Evolutionary conservation across 2,113 vertebrate species (phyloP), one percentile per base, ranked within the genome.

Genomic region (Gadus chalcogrammus): DNA sequence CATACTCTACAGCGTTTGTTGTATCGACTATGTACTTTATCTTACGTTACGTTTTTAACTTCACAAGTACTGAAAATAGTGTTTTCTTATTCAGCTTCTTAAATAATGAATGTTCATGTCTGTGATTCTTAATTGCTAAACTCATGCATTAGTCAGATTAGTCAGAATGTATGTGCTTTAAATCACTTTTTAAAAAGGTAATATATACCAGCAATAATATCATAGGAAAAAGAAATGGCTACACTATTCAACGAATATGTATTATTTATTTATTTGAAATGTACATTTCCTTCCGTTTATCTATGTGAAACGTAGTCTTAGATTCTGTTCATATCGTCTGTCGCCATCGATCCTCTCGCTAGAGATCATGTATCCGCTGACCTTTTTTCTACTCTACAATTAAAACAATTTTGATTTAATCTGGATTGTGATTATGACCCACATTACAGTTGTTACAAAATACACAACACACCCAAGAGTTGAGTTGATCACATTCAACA

Each of bases 201-300:
- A 91, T 87, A 88, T 88, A 89, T 87, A 85, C 86, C 88, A 91
- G 88, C 89, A 91, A 90, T 89, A 91, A 91, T 82, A 73, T 87
- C 85, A 82, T 85, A 86, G 84, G 83, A 70, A 82, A 88, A 72
- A 88, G 80, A 88, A 86, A 88, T 82, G 80, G 82, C 87, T 84
- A 84, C 86, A 84, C 71, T 84, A 85, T 88, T 88, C 77, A 75
- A 80, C 84, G 74, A 78, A 82, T 79, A 86, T 84, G 84, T 87
- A 88, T 86, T 85, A 89, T 90, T 88, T 88, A 89, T 90, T 90
- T 87, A 88, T 88, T 85, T 68, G 65, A 73, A 84, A 77, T 85
- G 77, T 82, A 71, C 79, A 78, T 79, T 74, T 76, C 72, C 73
- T 73, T 82, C 72, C 72, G 79, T 85, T 73, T 80, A 74, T 77